A percentile compares a stretch with the other conserved stretches of the same genome.
These are phyloP conservation scores for Tricholauxania praeusta DNA, from an alignment of 2,888 invertebrate species.

Conservation along the genomic window DNA sequence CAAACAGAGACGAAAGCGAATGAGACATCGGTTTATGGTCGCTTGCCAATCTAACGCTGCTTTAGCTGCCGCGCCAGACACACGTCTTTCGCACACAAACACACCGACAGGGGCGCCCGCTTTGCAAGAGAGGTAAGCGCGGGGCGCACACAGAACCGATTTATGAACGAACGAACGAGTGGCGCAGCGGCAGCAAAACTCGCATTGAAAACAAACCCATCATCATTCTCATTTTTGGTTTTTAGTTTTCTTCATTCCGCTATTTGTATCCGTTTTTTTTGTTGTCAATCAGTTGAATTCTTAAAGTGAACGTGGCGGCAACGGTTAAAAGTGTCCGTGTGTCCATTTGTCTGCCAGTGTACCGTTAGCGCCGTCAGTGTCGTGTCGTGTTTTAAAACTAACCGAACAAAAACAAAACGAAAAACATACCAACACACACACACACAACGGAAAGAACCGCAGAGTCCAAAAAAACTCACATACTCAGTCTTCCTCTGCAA, in stretches of 20 bases:
- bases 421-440: neutral
- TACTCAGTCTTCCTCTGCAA: conserved; percentile 45
- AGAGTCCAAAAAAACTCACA: neutral
- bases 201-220: conserved; percentile 29
- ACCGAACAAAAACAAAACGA: conserved; percentile 12
- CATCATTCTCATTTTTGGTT: conserved; percentile 32
- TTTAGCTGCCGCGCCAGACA: neutral
- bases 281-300: conserved; percentile 25
- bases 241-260: conserved; percentile 35
- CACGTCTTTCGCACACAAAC: neutral
- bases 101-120: neutral
- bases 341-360: conserved; percentile 27
- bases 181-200: conserved; percentile 19
- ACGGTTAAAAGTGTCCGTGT: conserved; percentile 2
- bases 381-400: no score
- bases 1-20: neutral
- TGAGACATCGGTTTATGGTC: neutral
- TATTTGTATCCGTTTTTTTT: conserved; percentile 27
- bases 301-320: conserved; percentile 26
- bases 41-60: conserved; percentile 3
- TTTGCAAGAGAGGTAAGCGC: neutral
- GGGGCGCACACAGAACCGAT: conserved; percentile 38
- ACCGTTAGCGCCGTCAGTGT: neutral
- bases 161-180: conserved; percentile 36
- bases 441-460: neutral